Conservation (phyloP, 2,113 vertebrate species). For the Chaenocephalus aceratus region DNA sequence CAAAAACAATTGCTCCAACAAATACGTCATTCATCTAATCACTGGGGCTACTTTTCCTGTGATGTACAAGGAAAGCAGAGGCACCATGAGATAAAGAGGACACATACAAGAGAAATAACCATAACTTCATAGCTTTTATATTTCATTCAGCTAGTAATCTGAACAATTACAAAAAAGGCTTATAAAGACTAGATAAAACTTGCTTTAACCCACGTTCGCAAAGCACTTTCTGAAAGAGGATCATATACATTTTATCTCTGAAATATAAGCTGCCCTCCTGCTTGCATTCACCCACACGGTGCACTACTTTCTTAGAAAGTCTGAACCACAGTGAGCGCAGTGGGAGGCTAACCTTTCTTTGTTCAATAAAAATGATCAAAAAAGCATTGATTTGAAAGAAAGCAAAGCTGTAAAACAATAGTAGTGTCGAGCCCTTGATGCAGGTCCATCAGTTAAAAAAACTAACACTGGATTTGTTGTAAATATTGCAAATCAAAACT, state of each 20-base stretch:
- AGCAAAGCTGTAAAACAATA: conserved; percentile 39
- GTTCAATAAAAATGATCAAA: conserved; percentile 34
- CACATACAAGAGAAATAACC: too few species aligned
- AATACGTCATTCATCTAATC: background rate
- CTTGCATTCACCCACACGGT: background rate
- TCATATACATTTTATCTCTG: background rate
- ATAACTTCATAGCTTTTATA: background rate
- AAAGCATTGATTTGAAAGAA: conserved; percentile 8
- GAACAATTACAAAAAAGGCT: background rate
- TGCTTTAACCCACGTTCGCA: background rate
- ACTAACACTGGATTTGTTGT: conserved; percentile 23
- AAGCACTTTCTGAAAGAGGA: background rate
- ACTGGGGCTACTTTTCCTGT: background rate
- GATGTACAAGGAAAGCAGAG: background rate
- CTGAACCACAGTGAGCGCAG: background rate
- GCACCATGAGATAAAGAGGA: background rate
- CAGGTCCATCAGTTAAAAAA: conserved; percentile 33
- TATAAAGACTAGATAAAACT: background rate
- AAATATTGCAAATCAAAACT: background rate
- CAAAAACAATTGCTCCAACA: background rate
- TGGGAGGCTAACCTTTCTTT: conserved; percentile 5
- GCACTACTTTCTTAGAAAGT: background rate
- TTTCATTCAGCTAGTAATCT: background rate
- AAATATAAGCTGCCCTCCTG: background rate
- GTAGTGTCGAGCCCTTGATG: conserved; percentile 31